Conservation (phyloP, 2,797 vertebrate genomes). For the Halcyon badia region DNA sequence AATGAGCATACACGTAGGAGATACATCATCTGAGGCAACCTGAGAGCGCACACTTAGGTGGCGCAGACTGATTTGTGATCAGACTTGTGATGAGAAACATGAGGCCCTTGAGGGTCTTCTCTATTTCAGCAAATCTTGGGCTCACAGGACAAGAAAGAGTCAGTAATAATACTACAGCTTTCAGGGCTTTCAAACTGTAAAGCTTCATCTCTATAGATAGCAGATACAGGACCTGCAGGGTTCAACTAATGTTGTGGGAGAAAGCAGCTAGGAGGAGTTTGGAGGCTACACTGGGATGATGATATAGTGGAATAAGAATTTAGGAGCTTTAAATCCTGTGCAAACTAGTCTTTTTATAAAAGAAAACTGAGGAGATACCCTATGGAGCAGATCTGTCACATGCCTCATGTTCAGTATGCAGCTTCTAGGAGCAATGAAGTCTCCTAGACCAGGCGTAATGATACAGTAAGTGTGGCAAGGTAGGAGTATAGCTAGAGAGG, state of each 20-base stretch:
- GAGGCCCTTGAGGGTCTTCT: not conserved
- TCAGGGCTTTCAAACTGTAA: not conserved
- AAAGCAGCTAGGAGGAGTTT: not conserved
- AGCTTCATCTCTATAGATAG: not conserved
- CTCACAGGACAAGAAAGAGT: not conserved
- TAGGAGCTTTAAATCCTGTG: not conserved
- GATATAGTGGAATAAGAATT: not conserved
- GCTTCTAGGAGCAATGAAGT: not conserved
- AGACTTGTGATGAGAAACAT: not conserved
- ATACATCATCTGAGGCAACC: not conserved
- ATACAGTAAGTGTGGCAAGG: not conserved
- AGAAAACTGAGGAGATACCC: not conserved
- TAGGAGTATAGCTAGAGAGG: not conserved
- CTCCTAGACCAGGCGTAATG: not conserved
- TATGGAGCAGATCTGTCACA: not conserved
- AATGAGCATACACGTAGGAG: not conserved
- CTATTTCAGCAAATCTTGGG: not conserved
- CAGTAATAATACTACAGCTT: not conserved
- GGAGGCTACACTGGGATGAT: not conserved
- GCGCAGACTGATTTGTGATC: not conserved
- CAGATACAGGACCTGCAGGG: not conserved
- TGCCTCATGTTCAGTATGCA: not conserved
- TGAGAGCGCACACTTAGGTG: not conserved
- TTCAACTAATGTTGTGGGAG: not conserved
- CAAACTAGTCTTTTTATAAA: not conserved